Base-by-base conservation (phyloP, 2,113 vertebrate species). In the Tachuris rubrigastra region DNA sequence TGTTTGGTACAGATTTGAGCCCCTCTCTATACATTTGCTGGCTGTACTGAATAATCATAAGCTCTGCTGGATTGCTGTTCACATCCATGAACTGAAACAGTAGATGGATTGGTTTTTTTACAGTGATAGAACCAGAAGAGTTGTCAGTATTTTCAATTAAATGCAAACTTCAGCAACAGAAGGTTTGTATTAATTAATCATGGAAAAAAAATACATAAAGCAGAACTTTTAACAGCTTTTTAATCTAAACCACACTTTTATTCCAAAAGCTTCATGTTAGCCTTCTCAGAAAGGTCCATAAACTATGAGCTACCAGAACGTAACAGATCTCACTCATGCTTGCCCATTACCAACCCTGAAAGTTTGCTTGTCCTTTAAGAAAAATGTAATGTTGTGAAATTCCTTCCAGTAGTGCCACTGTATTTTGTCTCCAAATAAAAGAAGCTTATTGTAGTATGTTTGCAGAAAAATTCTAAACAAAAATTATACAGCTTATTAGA, bases 401-500 rank as follows among this genome's bases (percentile, higher is more conserved):
- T 98, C 97, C 98, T 98, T 98, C 98, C 98, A 98, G 98, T 99
- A 98, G 98, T 99, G 98, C 99, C 99, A 99, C 98, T 99, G 98
- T 99, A 99, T 99, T 98, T 99, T 99, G 98, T 99, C 98, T 98
- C 98, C 98, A 98, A 98, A 98, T 98, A 98, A 98, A 98, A 98
- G 97, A 98, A 98, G 98, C 98, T 98, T 98, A 98, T 98, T 98
- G 98, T 98, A 98, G 98, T 98, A 98, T 98, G 97, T 99, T 99
- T 98, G 98, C 98, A 98, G 98, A 98, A 98, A 99, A 98, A 98
- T 98, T 98, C 98, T 98, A 98, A 98, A 98, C 98, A 98, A 98
- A 98, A 99, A 98, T 98, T 99, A 98, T 99, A 99, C 98, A 99
- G 98, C 99, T 99, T 99, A 99, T 99, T 99, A 99, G 99, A 99